These are phyloP conservation scores for Periplaneta americana DNA, from an alignment of 1,140 invertebrate genomes.

Conservation along the genomic window DNA sequence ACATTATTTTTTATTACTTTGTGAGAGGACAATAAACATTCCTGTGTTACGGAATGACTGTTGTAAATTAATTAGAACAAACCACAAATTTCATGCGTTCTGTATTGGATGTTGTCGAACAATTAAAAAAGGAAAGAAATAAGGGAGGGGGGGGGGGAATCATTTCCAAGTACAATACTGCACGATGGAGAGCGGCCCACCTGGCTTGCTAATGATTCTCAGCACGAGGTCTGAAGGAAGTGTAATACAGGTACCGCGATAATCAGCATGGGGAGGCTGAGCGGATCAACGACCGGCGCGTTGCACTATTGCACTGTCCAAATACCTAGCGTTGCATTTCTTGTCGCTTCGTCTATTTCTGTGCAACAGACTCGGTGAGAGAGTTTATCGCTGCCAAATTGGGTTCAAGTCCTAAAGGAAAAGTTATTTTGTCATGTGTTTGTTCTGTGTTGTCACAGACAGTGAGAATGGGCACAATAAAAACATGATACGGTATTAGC, in stretches of 20 bases:
- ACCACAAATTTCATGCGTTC: neutral
- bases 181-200: neutral
- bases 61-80: neutral
- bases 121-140: neutral
- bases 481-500: no score
- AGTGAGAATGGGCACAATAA: no score
- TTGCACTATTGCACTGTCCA: no score
- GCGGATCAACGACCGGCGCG: neutral
- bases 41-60: neutral
- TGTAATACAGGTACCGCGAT: conserved; percentile 3
- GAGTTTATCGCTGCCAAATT: no score
- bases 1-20: neutral
- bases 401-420: no score
- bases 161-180: neutral
- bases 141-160: neutral
- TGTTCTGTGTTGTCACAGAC: no score
- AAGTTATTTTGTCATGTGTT: no score
- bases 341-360: no score
- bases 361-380: no score
- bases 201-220: neutral
- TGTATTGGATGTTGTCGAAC: neutral
- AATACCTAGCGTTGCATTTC: no score
- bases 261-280: neutral
- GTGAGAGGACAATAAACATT: neutral
- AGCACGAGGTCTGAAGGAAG: neutral